Base-by-base conservation (phyloP, 2,113 vertebrate genomes). In the Siniperca chuatsi region DNA sequence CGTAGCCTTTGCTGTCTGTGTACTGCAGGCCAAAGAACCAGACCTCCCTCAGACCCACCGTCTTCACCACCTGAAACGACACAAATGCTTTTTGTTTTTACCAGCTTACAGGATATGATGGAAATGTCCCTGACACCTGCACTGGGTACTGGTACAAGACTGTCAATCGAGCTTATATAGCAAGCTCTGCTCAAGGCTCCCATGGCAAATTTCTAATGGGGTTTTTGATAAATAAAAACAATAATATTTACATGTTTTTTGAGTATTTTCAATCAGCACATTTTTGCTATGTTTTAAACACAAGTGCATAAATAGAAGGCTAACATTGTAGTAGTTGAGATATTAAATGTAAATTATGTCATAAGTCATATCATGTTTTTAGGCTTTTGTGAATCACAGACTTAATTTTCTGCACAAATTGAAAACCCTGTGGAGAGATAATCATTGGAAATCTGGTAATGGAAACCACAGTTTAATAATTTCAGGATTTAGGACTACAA, bases 1-100 rank as follows among this genome's bases (percentile, higher is more conserved):
- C 95, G 90, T 99, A 99, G 79, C 98, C 98, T 95, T 99, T 99
- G 83, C 98, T 98, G 95, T 99, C 98, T 61, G 97, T 96, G 82
- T 99, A 99, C 93, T 99, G 98, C 37, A 99, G 96, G 18, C 98
- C 98, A 83, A 99, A 99, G 96, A 99, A 99, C 98, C 98, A 99
- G 16, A 99, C 97, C 92, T 99, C 98, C 90, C 98, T 96, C 74
- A 99, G 96, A 68, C 98, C 98, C 91, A 99, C 98, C 1, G 98
- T 99, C 96, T 99, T 99, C 87, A 99, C 98, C 93, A 99, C 98
- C 98, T 99, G 84, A 15, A 78, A 79, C 12, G 9, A 87, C 13
- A 86, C 48, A 64, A 11, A 68, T 10, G 1, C 10, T 4, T 44
- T 23, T 20, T 0, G 18, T 52, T 42, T 33, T 42, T 21, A 64